Base-by-base conservation (phyloP, 2,888 invertebrate species). In the Pasiphila rectangulata region DNA sequence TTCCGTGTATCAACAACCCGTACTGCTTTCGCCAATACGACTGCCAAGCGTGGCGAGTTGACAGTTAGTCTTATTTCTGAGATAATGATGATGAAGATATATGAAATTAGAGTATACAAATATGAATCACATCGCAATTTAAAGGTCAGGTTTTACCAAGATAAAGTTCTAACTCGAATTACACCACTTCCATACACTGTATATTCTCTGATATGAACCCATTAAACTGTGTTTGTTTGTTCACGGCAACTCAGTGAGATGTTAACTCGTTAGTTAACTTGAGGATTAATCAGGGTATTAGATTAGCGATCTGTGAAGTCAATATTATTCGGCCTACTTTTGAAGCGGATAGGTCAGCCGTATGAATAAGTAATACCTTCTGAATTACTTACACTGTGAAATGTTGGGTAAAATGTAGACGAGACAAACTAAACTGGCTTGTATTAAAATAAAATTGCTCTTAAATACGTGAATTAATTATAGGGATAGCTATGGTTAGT, bases 161-260 rank as follows among this genome's bases (percentile, higher is more conserved):
- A 13, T 7, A 27, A 27, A 13, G 12, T 27, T 27, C 3, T 7
- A 25, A 27, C 27, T 27, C 7, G 7, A 27, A 30, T 30, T 6
- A 16, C 16, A 16, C 30, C 49, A 16, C 23, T 36, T 45, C 45
- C 24, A 37, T 20, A 15, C 30, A 1, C 36, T n/a, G 21, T 27
- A 17, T 12, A 37, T 3, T 46, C 41, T 23, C 16, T 21, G 50
- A 9, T 10, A 50, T 42, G 24, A 19, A 37, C 32, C 72, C 70
- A 79, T 79, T 79, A 79, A 73, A 69, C 73, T 69, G 68, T 73
- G 75, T 69, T 67, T 71, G 77, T 72, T 70, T 70, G 68, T 58
- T 63, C 57, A 64, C 67, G 61, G 63, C 63, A 72, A 77, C 72
- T 76, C 72, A 72, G 70, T 68, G 69, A 69, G 65, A 67, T 69